These are phyloP conservation scores for Corticium candelabrum DNA, from an alignment of 37 sponge, comb jelly and placozoan genomes.

Conservation along the genomic window DNA sequence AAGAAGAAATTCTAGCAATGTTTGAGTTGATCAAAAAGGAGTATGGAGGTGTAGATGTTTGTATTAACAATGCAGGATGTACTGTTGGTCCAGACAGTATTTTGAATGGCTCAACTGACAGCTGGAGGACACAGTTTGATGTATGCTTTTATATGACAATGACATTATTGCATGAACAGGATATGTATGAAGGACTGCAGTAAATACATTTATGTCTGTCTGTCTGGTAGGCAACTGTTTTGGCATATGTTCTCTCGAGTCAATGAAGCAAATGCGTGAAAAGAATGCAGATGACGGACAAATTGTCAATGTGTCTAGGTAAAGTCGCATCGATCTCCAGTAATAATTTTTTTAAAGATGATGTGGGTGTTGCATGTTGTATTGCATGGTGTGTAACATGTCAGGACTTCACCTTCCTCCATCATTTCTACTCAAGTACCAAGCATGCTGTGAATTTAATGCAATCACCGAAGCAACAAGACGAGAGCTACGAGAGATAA, in stretches of 20 bases:
- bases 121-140: conserved; percentile 69
- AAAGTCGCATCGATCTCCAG: too few species aligned
- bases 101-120: conserved; percentile 34
- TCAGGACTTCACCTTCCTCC: too few species aligned
- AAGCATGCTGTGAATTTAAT: conserved; percentile 74
- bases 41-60: conserved; percentile 58
- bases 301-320: too few species aligned
- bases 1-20: conserved; percentile 47
- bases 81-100: conserved; percentile 42
- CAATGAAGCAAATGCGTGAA: conserved; percentile 45
- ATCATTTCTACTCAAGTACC: conserved; percentile 37
- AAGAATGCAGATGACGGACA: conserved; percentile 59
- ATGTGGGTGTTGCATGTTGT: too few species aligned
- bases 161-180: too few species aligned
- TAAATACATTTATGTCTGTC: too few species aligned
- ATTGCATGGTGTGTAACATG: too few species aligned
- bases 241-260: conserved; percentile 52
- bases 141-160: too few species aligned
- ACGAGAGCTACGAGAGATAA: conserved; percentile 60
- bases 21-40: conserved; percentile 28
- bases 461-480: conserved; percentile 62
- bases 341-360: too few species aligned
- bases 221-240: too few species aligned
- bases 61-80: conserved; percentile 82
- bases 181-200: too few species aligned